Base-by-base conservation (phyloP, 2,888 invertebrate genomes). In the Melikaiella ostensackeni region DNA sequence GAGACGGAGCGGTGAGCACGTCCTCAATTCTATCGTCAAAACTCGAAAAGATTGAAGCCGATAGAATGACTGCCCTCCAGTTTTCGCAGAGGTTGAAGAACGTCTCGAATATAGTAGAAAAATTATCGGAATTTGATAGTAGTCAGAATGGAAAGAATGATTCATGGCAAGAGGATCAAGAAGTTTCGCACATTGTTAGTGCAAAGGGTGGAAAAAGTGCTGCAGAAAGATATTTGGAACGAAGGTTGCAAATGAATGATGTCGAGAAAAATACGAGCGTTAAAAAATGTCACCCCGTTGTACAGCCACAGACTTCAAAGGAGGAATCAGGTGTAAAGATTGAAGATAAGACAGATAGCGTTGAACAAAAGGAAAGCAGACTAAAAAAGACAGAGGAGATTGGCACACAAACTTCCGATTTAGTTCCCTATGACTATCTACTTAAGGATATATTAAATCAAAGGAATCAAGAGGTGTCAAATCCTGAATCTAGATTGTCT, bases 381-480 rank as follows among this genome's bases (percentile, higher is more conserved):
- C n/a, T 33, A 30, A 70, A 33, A 50, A 50, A 70, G 8, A 84
- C 84, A 33, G 86, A 88, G 74, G 88, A 90, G 30, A 84, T 86
- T 11, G 90, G 91, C 42, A 94, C 95, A 0, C 97, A 97, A 91
- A 97, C 97, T 16, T 93, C 95, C 75, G 95, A 95, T 88, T 91
- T 93, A 83, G 94, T 95, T 93, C 95, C 95, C 74, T 96, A 97
- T 89, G 97, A 97, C 89, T 95, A 95, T 89, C 92, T 96, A 75
- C 93, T 97, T 82, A 92, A 95, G n/a, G 95, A 95, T 82, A 94
- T 96, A 83, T 74, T 85, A 27, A 86, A 87, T 74, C 83, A 86
- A 62, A 84, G 83, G 74, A 79, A 55, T 42, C 82, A 84, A 75
- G 83, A 80, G 59, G 74, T 76, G 74, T 66, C 81, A 77, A 77